Evolutionary conservation across 1,140 invertebrate genomes (phyloP).

Genomic region (Leptinotarsa undecemlineata): DNA sequence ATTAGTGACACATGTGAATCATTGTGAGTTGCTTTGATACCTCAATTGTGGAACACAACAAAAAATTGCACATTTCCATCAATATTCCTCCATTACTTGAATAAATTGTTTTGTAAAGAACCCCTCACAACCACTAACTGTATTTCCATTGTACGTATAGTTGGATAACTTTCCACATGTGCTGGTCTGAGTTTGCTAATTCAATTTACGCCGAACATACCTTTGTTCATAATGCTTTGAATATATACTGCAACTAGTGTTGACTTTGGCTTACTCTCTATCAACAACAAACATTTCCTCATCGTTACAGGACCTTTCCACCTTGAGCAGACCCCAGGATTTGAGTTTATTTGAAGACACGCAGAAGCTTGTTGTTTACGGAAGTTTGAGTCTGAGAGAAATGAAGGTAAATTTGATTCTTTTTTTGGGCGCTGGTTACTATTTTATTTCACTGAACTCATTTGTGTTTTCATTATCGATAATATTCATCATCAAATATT

Average conservation of each 20-base stretch:
- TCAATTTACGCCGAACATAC: background rate
- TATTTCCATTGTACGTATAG: too few species aligned
- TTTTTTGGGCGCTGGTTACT: too few species aligned
- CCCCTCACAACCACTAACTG: background rate
- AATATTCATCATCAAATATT: too few species aligned
- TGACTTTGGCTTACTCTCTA: background rate
- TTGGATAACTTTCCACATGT: background rate
- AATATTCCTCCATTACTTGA: too few species aligned
- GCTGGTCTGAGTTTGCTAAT: background rate
- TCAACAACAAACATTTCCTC: background rate
- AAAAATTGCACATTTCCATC: too few species aligned
- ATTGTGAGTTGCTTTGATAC: too few species aligned
- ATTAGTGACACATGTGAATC: too few species aligned
- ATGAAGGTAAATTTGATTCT: slow-evolving; percentile 40
- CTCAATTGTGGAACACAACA: too few species aligned
- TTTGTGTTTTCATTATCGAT: too few species aligned
- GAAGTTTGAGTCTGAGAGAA: slow-evolving; percentile 41
- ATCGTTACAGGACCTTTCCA: slow-evolving; percentile 44
- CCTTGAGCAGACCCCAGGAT: slow-evolving; percentile 39
- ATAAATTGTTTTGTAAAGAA: too few species aligned
- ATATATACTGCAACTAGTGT: background rate
- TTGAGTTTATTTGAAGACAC: slow-evolving; percentile 45
- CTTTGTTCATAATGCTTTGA: background rate
- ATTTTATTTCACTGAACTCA: too few species aligned
- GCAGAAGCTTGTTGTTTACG: slow-evolving; percentile 41